Conservation (phyloP, 2,888 invertebrate species). For the Scaptomyza parva region DNA sequence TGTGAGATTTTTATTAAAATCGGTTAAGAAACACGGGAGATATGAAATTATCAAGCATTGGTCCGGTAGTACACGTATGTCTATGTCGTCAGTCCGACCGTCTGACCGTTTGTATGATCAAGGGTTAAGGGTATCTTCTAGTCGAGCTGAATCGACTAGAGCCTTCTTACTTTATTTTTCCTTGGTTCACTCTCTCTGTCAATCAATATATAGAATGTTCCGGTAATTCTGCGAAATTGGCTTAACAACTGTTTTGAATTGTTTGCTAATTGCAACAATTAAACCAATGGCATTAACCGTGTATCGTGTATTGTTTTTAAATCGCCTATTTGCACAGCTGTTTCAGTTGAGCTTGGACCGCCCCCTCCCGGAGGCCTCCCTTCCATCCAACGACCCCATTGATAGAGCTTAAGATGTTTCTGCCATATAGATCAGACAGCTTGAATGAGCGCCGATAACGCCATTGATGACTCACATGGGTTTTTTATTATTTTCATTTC, state of each 20-base stretch:
- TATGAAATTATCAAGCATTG: too few species aligned
- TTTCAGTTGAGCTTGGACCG: conserved; percentile 29
- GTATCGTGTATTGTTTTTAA: conserved; percentile 36
- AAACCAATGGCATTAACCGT: conserved; percentile 47
- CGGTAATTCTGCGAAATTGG: conserved; percentile 50
- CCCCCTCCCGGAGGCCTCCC: neutral
- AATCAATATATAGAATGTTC: conserved; percentile 39
- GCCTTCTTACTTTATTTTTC: neutral
- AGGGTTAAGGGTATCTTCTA: too few species aligned
- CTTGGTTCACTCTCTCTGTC: conserved; percentile 14
- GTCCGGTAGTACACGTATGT: too few species aligned
- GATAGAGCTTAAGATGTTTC: conserved; percentile 24
- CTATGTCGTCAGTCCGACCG: too few species aligned
- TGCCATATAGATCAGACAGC: conserved; percentile 18
- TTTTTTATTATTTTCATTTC: conserved; percentile 19
- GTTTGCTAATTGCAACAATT: conserved; percentile 60
- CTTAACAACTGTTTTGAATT: conserved; percentile 64
- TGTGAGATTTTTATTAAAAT: too few species aligned
- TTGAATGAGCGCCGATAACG: conserved; percentile 4
- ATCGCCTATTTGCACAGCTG: conserved; percentile 58
- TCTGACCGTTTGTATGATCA: too few species aligned
- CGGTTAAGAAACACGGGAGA: too few species aligned
- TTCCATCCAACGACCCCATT: conserved; percentile 27
- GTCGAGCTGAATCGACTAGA: too few species aligned
- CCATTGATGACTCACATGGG: conserved; percentile 16